Base-by-base conservation (phyloP, 1,140 invertebrate genomes). In the Heliconius eleuchia region DNA sequence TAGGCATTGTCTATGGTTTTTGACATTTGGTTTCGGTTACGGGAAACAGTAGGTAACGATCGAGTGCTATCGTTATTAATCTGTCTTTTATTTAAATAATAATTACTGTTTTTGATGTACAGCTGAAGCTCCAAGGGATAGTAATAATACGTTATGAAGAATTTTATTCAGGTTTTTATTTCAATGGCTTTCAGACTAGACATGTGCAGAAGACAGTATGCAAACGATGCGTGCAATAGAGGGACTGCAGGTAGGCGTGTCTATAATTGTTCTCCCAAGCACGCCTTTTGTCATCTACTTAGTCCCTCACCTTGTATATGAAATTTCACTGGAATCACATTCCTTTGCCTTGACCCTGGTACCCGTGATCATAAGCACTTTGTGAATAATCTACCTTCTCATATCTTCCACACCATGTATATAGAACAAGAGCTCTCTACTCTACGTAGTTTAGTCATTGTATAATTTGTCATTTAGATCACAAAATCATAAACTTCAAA, bases 151-250 rank as follows among this genome's bases (percentile, higher is more conserved):
- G 73, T 81, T 73, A 79, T 73, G 39, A 74, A 80, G 72, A 71
- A 85, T 82, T 84, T 85, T 86, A 88, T 88, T 90, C 78, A 92
- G 86, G 85, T 84, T 76, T 86, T 87, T 87, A 83, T 93, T 94
- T 94, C 84, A 84, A 82, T 91, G 82, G 86, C 83, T 94, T 94
- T 95, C 98, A 99, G 98, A 98, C 98, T 99, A 96, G 98, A 99
- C 97, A 99, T 99, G 98, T 99, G 98, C 97, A 97, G 98, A 96
- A 96, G 98, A 95, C 97, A 98, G 96, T 98, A 97, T 96, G 96
- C 97, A 94, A 97, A 97, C 96, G 98, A 98, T 95, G 97, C 97
- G 95, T 99, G 98, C 97, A 99, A 99, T 97, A 97, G 98, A 96
- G 98, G 98, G 95, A 99, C 98, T 88, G 98, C 98, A 98, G 98